Percentiles rank a stretch among this genome's conserved stretches.
Evolutionary conservation across 2,797 vertebrate genomes (phyloP).

Genomic region (Pyrocephalus nanus): DNA sequence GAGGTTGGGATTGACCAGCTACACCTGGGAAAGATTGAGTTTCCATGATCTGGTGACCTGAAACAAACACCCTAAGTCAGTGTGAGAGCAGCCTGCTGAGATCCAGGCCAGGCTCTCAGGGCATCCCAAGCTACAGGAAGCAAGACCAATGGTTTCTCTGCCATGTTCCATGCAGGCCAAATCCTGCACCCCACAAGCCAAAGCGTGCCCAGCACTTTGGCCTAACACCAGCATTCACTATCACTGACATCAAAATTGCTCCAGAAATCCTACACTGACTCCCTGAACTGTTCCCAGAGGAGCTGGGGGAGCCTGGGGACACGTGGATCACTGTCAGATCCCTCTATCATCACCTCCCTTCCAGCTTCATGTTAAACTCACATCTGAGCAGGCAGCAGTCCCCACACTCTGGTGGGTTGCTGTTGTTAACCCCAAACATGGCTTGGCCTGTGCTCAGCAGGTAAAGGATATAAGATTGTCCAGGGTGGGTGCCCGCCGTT

Average conservation of each 20-base stretch:
- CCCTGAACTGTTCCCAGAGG: neutral
- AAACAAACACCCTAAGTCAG: neutral
- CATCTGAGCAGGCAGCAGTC: neutral
- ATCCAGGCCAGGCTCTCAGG: neutral
- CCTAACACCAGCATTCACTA: neutral
- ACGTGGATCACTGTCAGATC: neutral
- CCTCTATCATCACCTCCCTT: neutral
- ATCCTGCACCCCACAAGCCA: neutral
- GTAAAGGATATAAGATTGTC: slow-evolving; percentile 99
- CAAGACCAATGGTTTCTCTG: neutral
- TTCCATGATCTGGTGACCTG: neutral
- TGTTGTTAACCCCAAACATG: neutral
- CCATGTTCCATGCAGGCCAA: neutral
- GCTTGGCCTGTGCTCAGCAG: neutral
- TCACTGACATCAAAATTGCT: neutral
- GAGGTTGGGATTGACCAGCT: neutral
- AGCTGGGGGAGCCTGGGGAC: neutral
- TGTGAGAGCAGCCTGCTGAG: neutral
- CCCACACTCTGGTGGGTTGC: neutral
- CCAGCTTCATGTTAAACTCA: neutral
- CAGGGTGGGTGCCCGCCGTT: slow-evolving; percentile 98
- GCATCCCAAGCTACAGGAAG: neutral
- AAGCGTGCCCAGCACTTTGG: neutral
- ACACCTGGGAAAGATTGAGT: neutral
- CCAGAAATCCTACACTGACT: neutral